Conservation (phyloP, 2,113 vertebrate genomes). For the Emydocephalus ijimae region DNA sequence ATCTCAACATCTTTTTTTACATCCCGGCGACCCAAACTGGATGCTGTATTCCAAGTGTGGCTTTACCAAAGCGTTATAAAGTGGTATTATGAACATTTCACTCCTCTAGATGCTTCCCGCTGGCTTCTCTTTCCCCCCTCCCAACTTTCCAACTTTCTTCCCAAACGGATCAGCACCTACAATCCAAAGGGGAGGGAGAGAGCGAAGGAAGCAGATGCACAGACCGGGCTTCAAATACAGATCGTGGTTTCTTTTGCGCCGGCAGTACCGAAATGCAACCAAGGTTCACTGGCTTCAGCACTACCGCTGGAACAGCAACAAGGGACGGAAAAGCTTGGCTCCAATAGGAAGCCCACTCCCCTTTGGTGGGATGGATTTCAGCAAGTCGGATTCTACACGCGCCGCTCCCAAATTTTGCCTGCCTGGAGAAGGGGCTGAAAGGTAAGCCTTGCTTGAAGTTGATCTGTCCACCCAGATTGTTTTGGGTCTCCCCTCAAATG, state of each 20-base stretch:
- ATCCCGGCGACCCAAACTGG: too few species aligned
- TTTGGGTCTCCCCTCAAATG: neutral
- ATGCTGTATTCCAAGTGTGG: too few species aligned
- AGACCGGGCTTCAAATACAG: fast-evolving
- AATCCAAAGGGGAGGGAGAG: fast-evolving
- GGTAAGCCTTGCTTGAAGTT: neutral
- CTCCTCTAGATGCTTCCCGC: too few species aligned
- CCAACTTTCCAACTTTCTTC: fast-evolving
- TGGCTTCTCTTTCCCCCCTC: neutral
- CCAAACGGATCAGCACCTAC: fast-evolving
- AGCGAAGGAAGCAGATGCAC: neutral
- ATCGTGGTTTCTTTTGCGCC: neutral
- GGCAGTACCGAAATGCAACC: neutral
- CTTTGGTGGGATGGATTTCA: too few species aligned
- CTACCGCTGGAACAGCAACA: constrained; percentile 62
- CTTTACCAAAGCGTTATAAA: too few species aligned
- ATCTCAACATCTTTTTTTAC: too few species aligned
- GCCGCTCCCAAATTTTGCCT: neutral
- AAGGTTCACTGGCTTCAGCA: constrained; percentile 52
- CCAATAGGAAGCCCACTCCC: neutral
- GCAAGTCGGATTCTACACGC: neutral
- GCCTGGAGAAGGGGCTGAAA: neutral
- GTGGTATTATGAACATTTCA: too few species aligned
- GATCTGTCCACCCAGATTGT: neutral
- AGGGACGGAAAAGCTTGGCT: constrained; percentile 20